Evolutionary conservation across 2,797 vertebrate species (phyloP).

Genomic region (Urocyon cinereoargenteus): DNA sequence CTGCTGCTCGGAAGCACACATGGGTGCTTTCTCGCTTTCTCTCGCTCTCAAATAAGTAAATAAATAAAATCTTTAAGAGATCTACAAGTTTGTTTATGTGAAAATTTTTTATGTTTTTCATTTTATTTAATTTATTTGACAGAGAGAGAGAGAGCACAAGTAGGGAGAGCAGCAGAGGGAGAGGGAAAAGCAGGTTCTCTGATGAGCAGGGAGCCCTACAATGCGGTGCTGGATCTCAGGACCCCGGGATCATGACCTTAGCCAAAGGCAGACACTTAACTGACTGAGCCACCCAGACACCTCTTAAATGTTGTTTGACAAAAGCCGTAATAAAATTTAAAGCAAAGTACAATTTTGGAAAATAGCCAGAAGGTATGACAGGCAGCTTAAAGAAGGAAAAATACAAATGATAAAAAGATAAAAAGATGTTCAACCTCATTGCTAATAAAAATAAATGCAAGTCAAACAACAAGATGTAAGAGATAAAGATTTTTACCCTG

Average conservation of each 20-base stretch:
- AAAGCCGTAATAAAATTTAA: not conserved
- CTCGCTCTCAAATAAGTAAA: not conserved
- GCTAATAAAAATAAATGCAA: slow-evolving; percentile 15
- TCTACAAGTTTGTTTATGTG: not conserved
- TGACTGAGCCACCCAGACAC: not conserved
- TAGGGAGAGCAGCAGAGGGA: not conserved
- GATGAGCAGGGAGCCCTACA: not conserved
- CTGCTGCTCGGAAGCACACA: fast-evolving
- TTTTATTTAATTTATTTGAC: not conserved
- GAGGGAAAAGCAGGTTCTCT: not conserved
- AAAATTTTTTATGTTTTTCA: not conserved
- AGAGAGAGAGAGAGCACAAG: not conserved
- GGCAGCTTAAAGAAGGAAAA: not conserved
- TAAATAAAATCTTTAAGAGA: not conserved
- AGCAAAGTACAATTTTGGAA: not conserved
- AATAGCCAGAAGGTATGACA: not conserved
- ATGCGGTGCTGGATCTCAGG: no score
- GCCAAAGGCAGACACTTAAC: not conserved
- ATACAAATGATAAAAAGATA: not conserved
- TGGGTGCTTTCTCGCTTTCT: not conserved
- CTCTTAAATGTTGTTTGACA: not conserved
- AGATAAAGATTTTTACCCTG: not conserved
- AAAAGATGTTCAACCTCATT: not conserved
- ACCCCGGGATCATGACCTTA: not conserved
- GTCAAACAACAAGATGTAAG: not conserved